Conservation (phyloP, 1,140 invertebrate genomes). For the Caerostris darwini region DNA sequence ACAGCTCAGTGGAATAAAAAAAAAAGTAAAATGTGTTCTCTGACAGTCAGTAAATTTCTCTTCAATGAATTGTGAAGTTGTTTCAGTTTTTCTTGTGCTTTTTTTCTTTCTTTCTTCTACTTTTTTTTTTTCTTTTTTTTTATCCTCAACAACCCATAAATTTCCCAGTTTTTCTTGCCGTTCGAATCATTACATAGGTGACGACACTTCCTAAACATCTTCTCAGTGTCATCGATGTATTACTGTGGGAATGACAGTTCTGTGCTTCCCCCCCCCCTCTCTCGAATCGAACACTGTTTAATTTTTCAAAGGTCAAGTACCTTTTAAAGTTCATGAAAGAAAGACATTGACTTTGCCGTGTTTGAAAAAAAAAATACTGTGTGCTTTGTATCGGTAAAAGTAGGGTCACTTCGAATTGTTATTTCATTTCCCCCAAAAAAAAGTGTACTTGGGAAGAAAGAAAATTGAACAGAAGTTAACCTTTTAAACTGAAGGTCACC, state of each 20-base stretch:
- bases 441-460: not conserved
- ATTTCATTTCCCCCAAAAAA: not conserved
- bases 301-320: not conserved
- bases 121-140: too few relatives aligned
- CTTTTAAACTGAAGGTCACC: not conserved
- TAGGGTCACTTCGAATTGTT: not conserved
- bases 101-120: too few relatives aligned
- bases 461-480: not conserved
- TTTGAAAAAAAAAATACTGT: not conserved
- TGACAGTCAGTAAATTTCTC: conserved; percentile 28
- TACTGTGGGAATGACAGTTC: not conserved
- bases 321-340: not conserved
- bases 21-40: not conserved
- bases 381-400: not conserved
- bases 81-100: not conserved
- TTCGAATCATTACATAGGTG: not conserved
- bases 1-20: not conserved
- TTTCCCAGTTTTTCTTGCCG: not conserved
- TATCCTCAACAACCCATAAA: not conserved
- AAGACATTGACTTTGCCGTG: not conserved
- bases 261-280: not conserved
- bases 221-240: not conserved
- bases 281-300: not conserved
- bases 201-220: conserved; percentile 6
- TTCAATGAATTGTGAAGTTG: conserved; percentile 20